A percentile compares a stretch with the other conserved stretches of the same genome.
phyloP scores from a whole-genome alignment of 2,888 invertebrate genomes.

The Tyria jacobaeae region DNA sequence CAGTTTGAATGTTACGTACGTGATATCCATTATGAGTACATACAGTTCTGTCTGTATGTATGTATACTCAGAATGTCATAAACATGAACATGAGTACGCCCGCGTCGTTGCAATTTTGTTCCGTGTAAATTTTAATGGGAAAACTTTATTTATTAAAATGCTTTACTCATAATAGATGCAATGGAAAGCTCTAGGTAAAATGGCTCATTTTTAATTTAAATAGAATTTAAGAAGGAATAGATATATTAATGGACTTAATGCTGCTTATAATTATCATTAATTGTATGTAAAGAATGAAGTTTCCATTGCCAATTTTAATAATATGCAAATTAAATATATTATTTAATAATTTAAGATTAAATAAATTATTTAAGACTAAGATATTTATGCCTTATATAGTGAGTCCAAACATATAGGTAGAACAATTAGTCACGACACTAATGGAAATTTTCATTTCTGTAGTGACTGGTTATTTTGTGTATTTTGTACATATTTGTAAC shows the following conservation, averaged over 20 bases:
- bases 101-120: conserved; percentile 27
- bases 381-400: no score
- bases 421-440: no score
- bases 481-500: no score
- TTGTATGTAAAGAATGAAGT: neutral
- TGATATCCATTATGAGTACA: neutral
- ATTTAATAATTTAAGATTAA: no score
- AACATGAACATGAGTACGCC: conserved; percentile 7
- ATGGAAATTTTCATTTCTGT: no score
- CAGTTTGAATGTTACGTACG: neutral
- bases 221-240: conserved; percentile 7
- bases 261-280: neutral
- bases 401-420: no score
- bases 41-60: neutral
- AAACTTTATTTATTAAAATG: conserved; percentile 50
- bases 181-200: conserved; percentile 15
- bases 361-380: no score
- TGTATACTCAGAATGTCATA: conserved; percentile 16
- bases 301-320: no score
- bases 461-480: no score
- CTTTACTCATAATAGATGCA: conserved; percentile 28
- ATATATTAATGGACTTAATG: conserved; percentile 8
- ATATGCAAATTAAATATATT: no score
- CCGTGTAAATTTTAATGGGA: conserved; percentile 38
- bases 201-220: conserved; percentile 11